Base-by-base conservation (phyloP, 1,140 invertebrate species). In the Cheumatopsyche charites region DNA sequence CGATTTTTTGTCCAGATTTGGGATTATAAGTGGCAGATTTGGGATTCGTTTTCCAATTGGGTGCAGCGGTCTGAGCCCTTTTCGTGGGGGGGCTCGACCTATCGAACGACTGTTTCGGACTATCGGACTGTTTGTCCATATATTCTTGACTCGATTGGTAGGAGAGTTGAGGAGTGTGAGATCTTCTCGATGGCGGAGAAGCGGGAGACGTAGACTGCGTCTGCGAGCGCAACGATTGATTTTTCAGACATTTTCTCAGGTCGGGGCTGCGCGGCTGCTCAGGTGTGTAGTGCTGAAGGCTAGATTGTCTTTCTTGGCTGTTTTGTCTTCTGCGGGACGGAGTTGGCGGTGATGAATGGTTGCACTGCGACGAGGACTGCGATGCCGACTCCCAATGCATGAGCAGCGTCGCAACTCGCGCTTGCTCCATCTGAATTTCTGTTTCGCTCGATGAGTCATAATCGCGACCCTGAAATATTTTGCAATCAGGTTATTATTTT, bases 391-490 rank as follows among this genome's bases (percentile, higher is more conserved):
- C 85, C 88, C 88, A 89, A 77, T 88, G 84, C 71, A 87, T 86
- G 65, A 89, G 83, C 42, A 89, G 78, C 26, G 84, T 81, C 74
- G 83, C 83, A 73, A 88, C 80, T 68, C 88, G 80, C 70, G 86
- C 86, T 70, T 84, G 82, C 78, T 89, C 88, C 73, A 87, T 75
- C 49, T 83, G 83, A 66, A 88, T 84, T 82, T 89, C 88, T 61
- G 86, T 86, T 78, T 89, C 88, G 78, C 87, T 88, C 45, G 85
- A 84, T 19, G 88, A 88, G 78, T 91, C 90, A 77, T 91, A 92
- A 76, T 92, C 90, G 63, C 88, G 89, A 70, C 90, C 90, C 90
- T 92, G 80, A 2, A 68, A 67, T 26, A 41, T 55, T 26, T 47
- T 15, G 7, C 15, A 58, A 58, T 47, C 15, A 65, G 15, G 6